Conservation (phyloP, 2,113 vertebrate species). For the Phaethornis superciliosus region DNA sequence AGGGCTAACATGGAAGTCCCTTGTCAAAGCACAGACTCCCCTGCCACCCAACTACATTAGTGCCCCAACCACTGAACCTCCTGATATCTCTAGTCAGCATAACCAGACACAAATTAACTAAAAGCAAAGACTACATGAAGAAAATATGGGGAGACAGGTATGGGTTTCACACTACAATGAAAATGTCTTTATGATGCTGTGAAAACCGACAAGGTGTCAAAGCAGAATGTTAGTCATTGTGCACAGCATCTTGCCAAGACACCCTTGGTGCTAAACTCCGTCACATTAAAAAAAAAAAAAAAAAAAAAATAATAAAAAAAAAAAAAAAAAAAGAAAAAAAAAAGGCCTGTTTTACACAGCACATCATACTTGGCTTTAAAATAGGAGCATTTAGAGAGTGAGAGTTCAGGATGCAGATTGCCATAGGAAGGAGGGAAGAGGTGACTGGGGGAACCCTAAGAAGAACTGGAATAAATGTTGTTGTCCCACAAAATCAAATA, state of each 20-base stretch:
- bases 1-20: background rate
- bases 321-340: background rate
- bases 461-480: background rate
- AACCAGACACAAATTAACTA: background rate
- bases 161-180: background rate
- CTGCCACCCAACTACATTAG: background rate
- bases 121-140: background rate
- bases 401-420: background rate
- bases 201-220: background rate
- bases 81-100: fast-evolving
- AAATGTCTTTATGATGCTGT: background rate
- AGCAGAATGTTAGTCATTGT: constrained; percentile 24
- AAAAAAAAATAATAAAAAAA: too few relatives aligned
- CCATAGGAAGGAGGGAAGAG: background rate
- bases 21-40: background rate
- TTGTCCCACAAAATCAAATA: background rate
- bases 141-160: background rate
- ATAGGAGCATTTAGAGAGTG: background rate
- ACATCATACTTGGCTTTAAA: background rate
- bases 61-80: background rate
- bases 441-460: background rate
- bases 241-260: background rate
- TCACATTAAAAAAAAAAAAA: background rate
- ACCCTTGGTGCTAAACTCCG: background rate
- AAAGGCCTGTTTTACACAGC: background rate